Percentiles rank a stretch among this genome's conserved stretches.
phyloP scores from a whole-genome alignment of 2,113 vertebrate genomes.

The Corapipo altera region DNA sequence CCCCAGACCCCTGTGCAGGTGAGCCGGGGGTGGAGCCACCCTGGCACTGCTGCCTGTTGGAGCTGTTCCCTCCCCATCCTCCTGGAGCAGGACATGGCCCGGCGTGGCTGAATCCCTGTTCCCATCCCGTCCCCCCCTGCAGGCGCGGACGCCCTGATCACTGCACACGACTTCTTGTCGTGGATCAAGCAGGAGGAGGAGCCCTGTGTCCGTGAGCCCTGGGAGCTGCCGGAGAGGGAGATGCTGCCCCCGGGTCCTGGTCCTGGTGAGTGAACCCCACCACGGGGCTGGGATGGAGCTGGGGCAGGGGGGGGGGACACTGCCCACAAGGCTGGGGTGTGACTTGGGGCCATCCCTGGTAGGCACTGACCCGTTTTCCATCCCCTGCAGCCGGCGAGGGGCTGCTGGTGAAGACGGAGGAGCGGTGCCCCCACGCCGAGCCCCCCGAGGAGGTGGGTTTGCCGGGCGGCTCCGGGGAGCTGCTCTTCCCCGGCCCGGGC shows the following conservation, averaged over 20 bases:
- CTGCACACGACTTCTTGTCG: slow-evolving; percentile 48
- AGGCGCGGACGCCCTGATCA: slow-evolving; percentile 36
- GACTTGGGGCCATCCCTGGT: rapidly evolving
- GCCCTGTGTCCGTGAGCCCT: slow-evolving; percentile 7
- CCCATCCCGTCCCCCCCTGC: neutral
- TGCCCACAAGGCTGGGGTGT: neutral
- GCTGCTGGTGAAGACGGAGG: slow-evolving; percentile 60
- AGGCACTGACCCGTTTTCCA: neutral
- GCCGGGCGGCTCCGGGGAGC: slow-evolving; percentile 11
- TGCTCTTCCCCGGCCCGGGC: neutral
- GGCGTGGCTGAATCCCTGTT: neutral
- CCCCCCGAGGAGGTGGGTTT: slow-evolving; percentile 24
- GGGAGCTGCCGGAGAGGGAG: slow-evolving; percentile 53
- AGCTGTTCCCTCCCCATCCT: neutral
- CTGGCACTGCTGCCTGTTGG: too few relatives aligned
- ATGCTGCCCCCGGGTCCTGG: neutral
- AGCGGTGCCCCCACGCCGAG: slow-evolving; percentile 21
- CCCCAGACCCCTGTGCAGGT: slow-evolving; percentile 67
- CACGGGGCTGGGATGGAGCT: rapidly evolving
- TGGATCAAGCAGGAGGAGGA: slow-evolving; percentile 72
- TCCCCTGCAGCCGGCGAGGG: slow-evolving; percentile 21
- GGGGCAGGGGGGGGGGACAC: neutral
- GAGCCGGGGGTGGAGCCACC: neutral
- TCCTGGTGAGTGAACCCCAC: neutral
- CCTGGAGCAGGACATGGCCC: neutral